Conservation (phyloP, 2,888 invertebrate species). For the Ptilodon capucinus region DNA sequence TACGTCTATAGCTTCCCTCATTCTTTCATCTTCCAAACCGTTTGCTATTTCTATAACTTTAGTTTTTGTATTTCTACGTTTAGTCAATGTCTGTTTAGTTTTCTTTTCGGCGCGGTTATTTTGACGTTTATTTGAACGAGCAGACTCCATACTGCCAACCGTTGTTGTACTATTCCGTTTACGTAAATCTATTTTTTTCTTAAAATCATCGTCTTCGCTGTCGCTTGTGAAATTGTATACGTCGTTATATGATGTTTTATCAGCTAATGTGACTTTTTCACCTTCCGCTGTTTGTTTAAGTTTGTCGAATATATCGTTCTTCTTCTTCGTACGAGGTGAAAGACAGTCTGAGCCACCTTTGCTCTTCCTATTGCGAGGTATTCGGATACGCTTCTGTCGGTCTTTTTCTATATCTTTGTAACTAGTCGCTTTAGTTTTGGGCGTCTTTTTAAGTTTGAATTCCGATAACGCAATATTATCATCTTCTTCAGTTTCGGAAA, state of each 20-base stretch:
- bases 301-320: conserved; percentile 57
- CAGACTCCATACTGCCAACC: conserved; percentile 34
- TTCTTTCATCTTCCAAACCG: conserved; percentile 56
- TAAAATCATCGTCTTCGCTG: conserved; percentile 66
- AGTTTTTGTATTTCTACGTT: conserved; percentile 19
- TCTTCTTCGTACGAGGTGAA: conserved; percentile 53
- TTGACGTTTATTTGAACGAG: conserved; percentile 25
- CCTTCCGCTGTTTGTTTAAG: conserved; percentile 49
- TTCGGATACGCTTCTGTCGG: conserved; percentile 41
- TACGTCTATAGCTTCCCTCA: conserved; percentile 48
- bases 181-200: conserved; percentile 39
- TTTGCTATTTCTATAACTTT: conserved; percentile 13
- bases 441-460: conserved; percentile 30
- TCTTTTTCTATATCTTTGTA: conserved; percentile 65
- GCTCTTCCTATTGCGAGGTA: conserved; percentile 36
- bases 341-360: conserved; percentile 19
- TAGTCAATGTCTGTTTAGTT: conserved; percentile 24
- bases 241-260: conserved; percentile 39
- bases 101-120: conserved; percentile 27
- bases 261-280: conserved; percentile 41
- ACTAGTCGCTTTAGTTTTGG: conserved; percentile 43
- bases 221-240: conserved; percentile 63
- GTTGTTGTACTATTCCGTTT: conserved; percentile 40
- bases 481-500: conserved; percentile 20
- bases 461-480: conserved; percentile 27